phyloP scores from a whole-genome alignment of 53 echinoderm and acorn worm species.

The Holothuria scabra region DNA sequence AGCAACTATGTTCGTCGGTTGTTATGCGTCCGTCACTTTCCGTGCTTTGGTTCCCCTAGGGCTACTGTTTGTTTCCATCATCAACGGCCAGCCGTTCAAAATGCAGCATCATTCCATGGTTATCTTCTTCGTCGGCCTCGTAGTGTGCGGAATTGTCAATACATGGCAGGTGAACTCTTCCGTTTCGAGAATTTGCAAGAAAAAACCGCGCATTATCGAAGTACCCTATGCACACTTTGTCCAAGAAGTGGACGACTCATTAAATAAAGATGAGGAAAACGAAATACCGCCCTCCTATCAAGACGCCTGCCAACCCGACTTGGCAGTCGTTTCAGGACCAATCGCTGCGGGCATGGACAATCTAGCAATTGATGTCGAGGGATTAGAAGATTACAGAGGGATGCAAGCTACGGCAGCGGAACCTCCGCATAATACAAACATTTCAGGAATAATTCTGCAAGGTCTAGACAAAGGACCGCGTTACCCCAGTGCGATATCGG shows the following conservation, averaged over 20 bases:
- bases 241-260: conserved; percentile 30
- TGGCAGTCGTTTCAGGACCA: not conserved
- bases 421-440: not conserved
- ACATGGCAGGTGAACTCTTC: conserved; percentile 82
- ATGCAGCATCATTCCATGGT: conserved; percentile 70
- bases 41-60: conserved; percentile 72
- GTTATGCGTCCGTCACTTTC: conserved; percentile 68
- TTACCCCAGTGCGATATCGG: conserved; percentile 26
- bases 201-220: conserved; percentile 60
- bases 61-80: conserved; percentile 62
- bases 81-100: conserved; percentile 70
- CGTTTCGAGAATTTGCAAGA: conserved; percentile 65
- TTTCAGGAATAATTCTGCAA: conserved; percentile 13
- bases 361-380: not conserved
- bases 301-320: conserved; percentile 62
- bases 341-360: not conserved
- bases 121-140: conserved; percentile 77
- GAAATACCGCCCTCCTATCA: conserved; percentile 81
- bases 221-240: conserved; percentile 60
- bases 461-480: not conserved
- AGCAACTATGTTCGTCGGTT: conserved; percentile 60
- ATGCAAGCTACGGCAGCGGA: not conserved
- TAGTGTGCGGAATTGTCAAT: conserved; percentile 84
- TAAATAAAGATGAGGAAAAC: conserved; percentile 47
- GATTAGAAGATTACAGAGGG: not conserved